Percentiles rank a stretch among this genome's conserved stretches.
These are phyloP conservation scores for Gymnosoma rotundatum DNA, from an alignment of 2,888 invertebrate genomes.

Conservation along the genomic window DNA sequence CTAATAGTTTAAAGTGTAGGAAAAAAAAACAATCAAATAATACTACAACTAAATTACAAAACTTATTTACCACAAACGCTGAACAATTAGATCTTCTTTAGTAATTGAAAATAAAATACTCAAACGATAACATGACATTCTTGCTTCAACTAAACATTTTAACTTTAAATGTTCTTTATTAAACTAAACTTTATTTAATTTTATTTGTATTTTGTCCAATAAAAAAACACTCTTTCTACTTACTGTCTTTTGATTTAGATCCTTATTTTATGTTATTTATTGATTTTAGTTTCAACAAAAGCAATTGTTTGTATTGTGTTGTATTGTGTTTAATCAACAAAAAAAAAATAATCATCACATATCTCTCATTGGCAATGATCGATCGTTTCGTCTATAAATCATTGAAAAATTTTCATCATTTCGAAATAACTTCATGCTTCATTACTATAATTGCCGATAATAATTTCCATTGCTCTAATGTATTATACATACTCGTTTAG, in stretches of 20 bases:
- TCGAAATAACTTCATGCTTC: slow-evolving; percentile 20
- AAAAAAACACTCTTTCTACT: slow-evolving; percentile 40
- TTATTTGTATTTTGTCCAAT: slow-evolving; percentile 58
- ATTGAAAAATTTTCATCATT: slow-evolving; percentile 27
- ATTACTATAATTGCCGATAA: slow-evolving; percentile 54
- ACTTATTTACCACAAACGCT: slow-evolving; percentile 15
- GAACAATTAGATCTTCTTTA: slow-evolving; percentile 4
- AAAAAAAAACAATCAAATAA: slow-evolving; percentile 18
- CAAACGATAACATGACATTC: slow-evolving; percentile 40
- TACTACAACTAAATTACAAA: slow-evolving; percentile 15
- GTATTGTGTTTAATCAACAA: slow-evolving; percentile 62
- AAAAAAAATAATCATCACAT: slow-evolving; percentile 40
- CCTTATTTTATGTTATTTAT: slow-evolving; percentile 36
- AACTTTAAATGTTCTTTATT: slow-evolving; percentile 35
- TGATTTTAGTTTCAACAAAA: slow-evolving; percentile 51
- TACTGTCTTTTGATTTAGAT: slow-evolving; percentile 52
- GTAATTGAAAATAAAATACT: slow-evolving; percentile 24
- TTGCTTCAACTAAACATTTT: slow-evolving; percentile 19
- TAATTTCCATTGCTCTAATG: slow-evolving; percentile 58
- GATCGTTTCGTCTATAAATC: slow-evolving; percentile 27
- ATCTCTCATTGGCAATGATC: slow-evolving; percentile 34
- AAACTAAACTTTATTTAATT: slow-evolving; percentile 39
- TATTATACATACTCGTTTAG: slow-evolving; percentile 22
- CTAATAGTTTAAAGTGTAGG: slow-evolving; percentile 10
- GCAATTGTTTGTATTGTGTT: slow-evolving; percentile 68